Base-by-base conservation (phyloP, 2,888 invertebrate genomes). In the Notodonta dromedarius region DNA sequence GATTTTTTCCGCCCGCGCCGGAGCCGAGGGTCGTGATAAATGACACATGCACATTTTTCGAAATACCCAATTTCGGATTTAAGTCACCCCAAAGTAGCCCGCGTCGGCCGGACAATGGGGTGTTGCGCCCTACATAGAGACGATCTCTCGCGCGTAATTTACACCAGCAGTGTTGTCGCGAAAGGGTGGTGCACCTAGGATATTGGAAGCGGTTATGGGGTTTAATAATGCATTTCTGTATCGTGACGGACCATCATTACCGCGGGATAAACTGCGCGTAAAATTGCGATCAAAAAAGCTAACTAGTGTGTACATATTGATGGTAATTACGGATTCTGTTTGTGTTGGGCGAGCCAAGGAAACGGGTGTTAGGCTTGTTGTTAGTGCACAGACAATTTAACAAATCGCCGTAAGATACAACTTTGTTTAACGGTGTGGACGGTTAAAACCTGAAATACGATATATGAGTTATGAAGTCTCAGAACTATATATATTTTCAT, bases 1-100 rank as follows among this genome's bases (percentile, higher is more conserved):
- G 85, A 82, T 83, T 90, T 88, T 91, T 91, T 87, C 87, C 88
- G 79, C 84, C 81, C 82, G 76, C 81, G 74, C 73, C 73, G 66
- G 66, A 74, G 71, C 81, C 79, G 88, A 89, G 93, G 91, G 91
- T 89, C 84, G 91, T 94, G 94, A 94, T 94, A 94, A 94, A 94
- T 94, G 94, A 94, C 94, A 94, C 94, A 94, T 94, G 94, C 93
- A 93, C 93, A 93, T 93, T 93, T 91, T 92, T 92, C 93, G 91
- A 94, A 94, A 94, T 94, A 94, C 94, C 94, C 94, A 94, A 94
- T 94, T 94, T 94, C 90, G 93, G 94, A 94, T 94, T 94, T 94
- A 94, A 94, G 93, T 94, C 93, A 90, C 93, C 94, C 94, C 91
- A 94, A 94, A 94, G 94, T 94, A 91, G 93, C 89, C 89, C 82